Evolutionary conservation across 1,140 invertebrate genomes (phyloP).

Genomic region (Drosophila asahinai): DNA sequence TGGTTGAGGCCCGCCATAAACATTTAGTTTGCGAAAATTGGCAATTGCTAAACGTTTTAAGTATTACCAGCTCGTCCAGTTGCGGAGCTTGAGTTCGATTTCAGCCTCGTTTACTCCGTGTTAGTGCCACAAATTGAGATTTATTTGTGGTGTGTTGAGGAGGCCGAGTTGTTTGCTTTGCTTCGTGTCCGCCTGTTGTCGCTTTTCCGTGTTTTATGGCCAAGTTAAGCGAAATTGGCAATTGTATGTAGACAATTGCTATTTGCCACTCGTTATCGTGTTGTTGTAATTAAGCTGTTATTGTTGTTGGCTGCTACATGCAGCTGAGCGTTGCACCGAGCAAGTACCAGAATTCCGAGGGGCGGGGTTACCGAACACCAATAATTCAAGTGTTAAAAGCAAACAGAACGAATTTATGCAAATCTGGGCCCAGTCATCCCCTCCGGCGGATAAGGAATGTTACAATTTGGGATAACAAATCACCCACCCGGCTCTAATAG

Average conservation of each 20-base stretch:
- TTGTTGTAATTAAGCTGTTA: constrained; percentile 77
- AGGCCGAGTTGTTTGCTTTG: constrained; percentile 51
- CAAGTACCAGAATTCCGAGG: constrained; percentile 1
- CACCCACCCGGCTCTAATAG: constrained; percentile 57
- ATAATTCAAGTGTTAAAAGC: constrained; percentile 79
- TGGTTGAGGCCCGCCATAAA: constrained; percentile 51
- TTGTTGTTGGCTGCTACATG: constrained; percentile 52
- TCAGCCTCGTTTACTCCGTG: constrained; percentile 50
- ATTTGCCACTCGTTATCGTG: constrained; percentile 63
- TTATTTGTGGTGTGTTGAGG: constrained; percentile 60
- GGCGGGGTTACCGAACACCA: constrained; percentile 35
- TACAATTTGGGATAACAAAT: constrained; percentile 56
- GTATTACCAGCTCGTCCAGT: constrained; percentile 30
- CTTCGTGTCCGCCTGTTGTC: constrained; percentile 15
- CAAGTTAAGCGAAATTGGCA: constrained; percentile 75
- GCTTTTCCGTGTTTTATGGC: constrained; percentile 60
- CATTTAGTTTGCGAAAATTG: constrained; percentile 70
- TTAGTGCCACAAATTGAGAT: constrained; percentile 74
- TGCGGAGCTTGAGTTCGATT: constrained; percentile 21
- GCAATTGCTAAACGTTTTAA: constrained; percentile 68
- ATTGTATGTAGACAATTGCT: constrained; percentile 74
- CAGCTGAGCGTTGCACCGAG: constrained; percentile 47
- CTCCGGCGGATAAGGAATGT: constrained; percentile 44
- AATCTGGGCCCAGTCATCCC: constrained; percentile 61
- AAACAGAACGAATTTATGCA: constrained; percentile 71